A percentile compares a stretch with the other conserved stretches of the same genome.
Conservation (phyloP, 2,888 invertebrate species). For the Ichneumoninae sp. region DNA sequence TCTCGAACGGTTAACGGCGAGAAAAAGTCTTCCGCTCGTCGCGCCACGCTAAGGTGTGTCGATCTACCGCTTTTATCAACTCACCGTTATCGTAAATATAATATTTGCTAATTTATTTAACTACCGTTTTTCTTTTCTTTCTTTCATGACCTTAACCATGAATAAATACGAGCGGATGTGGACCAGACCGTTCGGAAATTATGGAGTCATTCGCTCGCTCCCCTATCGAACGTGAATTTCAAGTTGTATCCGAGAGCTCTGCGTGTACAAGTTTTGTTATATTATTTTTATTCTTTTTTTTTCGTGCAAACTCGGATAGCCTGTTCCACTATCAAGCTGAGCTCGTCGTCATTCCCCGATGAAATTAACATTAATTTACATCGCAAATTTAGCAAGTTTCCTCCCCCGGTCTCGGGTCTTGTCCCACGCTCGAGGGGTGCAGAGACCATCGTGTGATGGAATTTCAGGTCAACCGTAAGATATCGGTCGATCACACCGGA, state of each 20-base stretch:
- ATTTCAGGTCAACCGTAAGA: conserved; percentile 72
- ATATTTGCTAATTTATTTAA: conserved; percentile 40
- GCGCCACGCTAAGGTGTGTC: neutral
- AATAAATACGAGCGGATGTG: conserved; percentile 17
- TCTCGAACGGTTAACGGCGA: conserved; percentile 25
- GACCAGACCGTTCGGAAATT: neutral
- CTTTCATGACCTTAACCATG: conserved; percentile 41
- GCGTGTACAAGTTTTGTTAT: neutral
- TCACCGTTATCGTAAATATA: neutral
- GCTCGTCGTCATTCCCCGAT: conserved; percentile 33
- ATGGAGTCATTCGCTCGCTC: neutral
- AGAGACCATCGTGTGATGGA: conserved; percentile 31
- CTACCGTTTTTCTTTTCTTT: neutral
- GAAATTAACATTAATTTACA: conserved; percentile 78
- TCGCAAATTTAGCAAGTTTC: conserved; percentile 74
- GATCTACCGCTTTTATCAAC: neutral
- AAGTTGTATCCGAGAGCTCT: neutral
- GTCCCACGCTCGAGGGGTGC: conserved; percentile 48
- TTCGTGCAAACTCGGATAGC: neutral
- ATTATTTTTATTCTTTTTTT: neutral
- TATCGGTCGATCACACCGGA: conserved; percentile 49
- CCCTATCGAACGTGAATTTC: neutral
- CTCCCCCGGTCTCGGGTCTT: conserved; percentile 39
- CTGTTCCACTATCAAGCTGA: neutral
- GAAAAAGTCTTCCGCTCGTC: conserved; percentile 27